Conservation (phyloP, 2,888 invertebrate species). For the Ypsolopha sequella region DNA sequence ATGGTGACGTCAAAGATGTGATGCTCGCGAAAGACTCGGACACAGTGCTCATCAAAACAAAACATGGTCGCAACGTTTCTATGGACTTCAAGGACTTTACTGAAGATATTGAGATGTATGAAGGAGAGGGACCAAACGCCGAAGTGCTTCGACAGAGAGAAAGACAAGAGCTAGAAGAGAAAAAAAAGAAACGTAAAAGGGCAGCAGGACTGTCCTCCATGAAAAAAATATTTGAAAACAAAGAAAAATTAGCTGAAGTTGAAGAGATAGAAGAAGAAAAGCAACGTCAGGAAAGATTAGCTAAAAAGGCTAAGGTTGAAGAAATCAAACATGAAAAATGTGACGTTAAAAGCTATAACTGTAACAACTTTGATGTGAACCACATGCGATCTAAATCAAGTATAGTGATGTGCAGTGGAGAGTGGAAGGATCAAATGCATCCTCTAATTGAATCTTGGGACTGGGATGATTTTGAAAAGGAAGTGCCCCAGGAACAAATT, state of each 20-base stretch:
- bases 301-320: conserved; percentile 55
- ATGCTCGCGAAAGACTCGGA: conserved; percentile 83
- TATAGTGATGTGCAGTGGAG: conserved; percentile 58
- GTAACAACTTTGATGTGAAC: conserved; percentile 57
- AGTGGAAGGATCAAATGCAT: conserved; percentile 74
- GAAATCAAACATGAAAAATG: conserved; percentile 56
- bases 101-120: conserved; percentile 72
- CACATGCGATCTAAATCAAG: conserved; percentile 65
- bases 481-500: conserved; percentile 59
- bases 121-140: conserved; percentile 79
- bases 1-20: conserved; percentile 82
- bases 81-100: conserved; percentile 75
- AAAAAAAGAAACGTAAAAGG: conserved; percentile 70
- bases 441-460: conserved; percentile 75
- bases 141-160: conserved; percentile 74
- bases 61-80: conserved; percentile 81
- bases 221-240: conserved; percentile 83
- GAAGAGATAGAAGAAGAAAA: conserved; percentile 70
- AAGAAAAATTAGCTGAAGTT: conserved; percentile 77
- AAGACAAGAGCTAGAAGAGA: conserved; percentile 64
- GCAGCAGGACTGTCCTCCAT: conserved; percentile 74
- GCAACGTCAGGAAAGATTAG: conserved; percentile 41
- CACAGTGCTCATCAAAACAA: conserved; percentile 78
- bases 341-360: conserved; percentile 55
- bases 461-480: conserved; percentile 74